A percentile compares a stretch with the other conserved stretches of the same genome.
These are phyloP conservation scores for Latrodectus geometricus DNA, from an alignment of 1,140 invertebrate species.

Conservation along the genomic window DNA sequence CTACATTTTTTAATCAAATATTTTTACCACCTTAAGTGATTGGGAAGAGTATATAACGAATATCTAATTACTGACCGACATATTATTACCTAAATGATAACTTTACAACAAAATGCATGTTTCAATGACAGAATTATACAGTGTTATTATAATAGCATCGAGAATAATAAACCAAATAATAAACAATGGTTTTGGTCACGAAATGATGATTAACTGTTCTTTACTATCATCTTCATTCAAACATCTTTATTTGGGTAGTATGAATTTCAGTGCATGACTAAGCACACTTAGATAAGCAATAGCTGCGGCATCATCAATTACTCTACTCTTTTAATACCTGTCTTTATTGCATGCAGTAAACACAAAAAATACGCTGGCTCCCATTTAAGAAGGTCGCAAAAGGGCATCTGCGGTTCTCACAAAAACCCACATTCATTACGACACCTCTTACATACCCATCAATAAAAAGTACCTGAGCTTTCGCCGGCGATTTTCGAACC, in stretches of 20 bases:
- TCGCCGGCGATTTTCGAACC: neutral
- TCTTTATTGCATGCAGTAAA: neutral
- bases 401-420: neutral
- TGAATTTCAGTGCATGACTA: neutral
- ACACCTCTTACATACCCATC: neutral
- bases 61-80: too few relatives aligned
- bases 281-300: neutral
- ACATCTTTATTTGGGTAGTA: neutral
- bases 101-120: too few relatives aligned
- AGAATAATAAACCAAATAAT: too few relatives aligned
- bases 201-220: too few relatives aligned
- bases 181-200: too few relatives aligned
- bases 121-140: too few relatives aligned
- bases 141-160: too few relatives aligned
- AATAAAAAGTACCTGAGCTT: neutral
- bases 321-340: neutral
- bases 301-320: neutral
- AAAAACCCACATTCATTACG: neutral
- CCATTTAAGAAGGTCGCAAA: neutral
- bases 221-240: neutral
- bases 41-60: too few relatives aligned
- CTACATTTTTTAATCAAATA: too few relatives aligned
- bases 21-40: too few relatives aligned
- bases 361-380: neutral
- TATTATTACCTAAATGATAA: too few relatives aligned